Evolutionary conservation across 2,888 invertebrate genomes (phyloP), one percentile per base, ranked within the genome.

Genomic region (Cosmia pyralina): DNA sequence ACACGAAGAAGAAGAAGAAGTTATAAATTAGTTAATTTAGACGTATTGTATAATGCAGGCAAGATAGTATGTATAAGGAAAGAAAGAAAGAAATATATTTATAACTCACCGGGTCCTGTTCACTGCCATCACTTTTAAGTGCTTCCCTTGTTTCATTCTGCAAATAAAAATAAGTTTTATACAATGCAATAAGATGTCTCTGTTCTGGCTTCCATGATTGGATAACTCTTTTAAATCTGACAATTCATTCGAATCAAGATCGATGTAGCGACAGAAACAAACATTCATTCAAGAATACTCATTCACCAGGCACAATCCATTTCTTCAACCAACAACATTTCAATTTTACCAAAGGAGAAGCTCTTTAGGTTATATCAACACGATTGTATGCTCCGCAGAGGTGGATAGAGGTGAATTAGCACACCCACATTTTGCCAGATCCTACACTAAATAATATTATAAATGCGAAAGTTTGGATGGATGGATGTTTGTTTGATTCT

Each of bases 111-210:
- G 98, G 97, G 89, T 98, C 98, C 90, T 97, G 97, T 91, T 98
- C 97, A 89, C 97, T 98, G 85, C 98, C 97, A 88, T 98, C 98
- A 76, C 97, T 97, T 80, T 97, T 97, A 50, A 98, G 94, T 1
- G 97, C 97, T 90, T 98, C 98, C 90, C 97, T 96, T 5, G 97
- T 97, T 89, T 97, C 97, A 90, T 97, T 97, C 92, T 96, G 95
- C 17, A 68, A 82, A 90, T 90, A 81, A 58, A 78, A 69, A 58
- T 46, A 34, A 2, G 8, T 28, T 44, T n/a, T 15, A 13, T 11
- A 53, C 13, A 1, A 38, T 38, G 5, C 0, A 19, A 41, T 28
- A 11, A 22, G 44, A 44, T 44, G 5, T 22, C 17, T 60, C n/a
- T 59, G 4, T 15, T 41, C n/a, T 59, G 13, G 59, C 41, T 17